phyloP scores from a whole-genome alignment of 2,113 vertebrate genomes.

The Gorsachius goisagi region DNA sequence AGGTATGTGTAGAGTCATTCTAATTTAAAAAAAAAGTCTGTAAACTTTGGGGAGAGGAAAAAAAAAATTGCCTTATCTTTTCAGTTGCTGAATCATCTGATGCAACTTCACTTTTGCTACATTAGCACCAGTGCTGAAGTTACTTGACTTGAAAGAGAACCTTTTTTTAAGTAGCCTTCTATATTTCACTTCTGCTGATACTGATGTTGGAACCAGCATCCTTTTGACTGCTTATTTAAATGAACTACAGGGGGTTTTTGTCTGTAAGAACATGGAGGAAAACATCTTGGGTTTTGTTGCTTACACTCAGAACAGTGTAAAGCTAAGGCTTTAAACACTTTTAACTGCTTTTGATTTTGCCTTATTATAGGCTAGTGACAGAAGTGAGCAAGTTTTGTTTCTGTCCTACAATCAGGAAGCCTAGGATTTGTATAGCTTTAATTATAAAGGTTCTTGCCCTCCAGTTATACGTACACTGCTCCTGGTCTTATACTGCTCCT shows the following conservation, averaged over 20 bases:
- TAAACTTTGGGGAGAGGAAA: not conserved
- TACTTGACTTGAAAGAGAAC: not conserved
- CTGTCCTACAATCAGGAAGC: not conserved
- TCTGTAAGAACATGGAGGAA: not conserved
- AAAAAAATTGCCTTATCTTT: not conserved
- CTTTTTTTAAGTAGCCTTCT: not conserved
- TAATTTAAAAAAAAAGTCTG: not conserved
- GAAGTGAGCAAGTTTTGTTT: not conserved
- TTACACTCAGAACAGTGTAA: not conserved
- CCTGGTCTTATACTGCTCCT: not conserved
- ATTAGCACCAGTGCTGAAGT: not conserved
- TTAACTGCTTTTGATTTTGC: not conserved
- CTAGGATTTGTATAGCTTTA: not conserved
- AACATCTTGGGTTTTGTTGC: not conserved
- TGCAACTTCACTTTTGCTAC: not conserved
- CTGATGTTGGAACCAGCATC: not conserved
- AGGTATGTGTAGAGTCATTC: not conserved
- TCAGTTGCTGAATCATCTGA: not conserved
- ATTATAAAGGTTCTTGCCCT: not conserved
- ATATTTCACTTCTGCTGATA: not conserved
- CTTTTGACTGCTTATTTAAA: not conserved
- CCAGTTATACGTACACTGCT: not conserved
- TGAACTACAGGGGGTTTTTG: not conserved
- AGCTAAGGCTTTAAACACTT: not conserved
- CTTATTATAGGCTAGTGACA: not conserved